These are phyloP conservation scores for Epinotia ramella DNA, from an alignment of 2,888 invertebrate genomes.

Conservation along the genomic window DNA sequence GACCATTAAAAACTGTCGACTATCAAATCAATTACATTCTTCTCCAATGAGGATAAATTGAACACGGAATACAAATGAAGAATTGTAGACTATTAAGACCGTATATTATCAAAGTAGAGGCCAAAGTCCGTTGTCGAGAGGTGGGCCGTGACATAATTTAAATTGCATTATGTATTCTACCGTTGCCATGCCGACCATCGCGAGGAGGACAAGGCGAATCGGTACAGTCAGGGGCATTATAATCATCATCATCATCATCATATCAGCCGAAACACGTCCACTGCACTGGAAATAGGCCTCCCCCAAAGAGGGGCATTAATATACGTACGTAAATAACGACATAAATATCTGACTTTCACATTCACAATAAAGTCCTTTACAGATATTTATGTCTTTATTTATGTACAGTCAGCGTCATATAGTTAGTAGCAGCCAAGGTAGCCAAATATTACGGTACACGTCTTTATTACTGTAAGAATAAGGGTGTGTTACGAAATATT, in stretches of 20 bases:
- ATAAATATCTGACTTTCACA: too few relatives aligned
- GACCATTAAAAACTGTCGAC: neutral
- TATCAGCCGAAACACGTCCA: too few relatives aligned
- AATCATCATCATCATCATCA: too few relatives aligned
- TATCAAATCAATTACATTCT: neutral
- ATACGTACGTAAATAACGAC: neutral
- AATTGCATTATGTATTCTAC: constrained; percentile 37
- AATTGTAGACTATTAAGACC: constrained; percentile 37
- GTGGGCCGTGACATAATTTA: constrained; percentile 61
- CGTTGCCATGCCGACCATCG: constrained; percentile 31
- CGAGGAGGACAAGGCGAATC: constrained; percentile 12
- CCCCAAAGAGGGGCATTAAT: too few relatives aligned
- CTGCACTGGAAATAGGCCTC: too few relatives aligned
- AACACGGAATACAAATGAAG: constrained; percentile 4
- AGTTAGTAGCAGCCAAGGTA: too few relatives aligned
- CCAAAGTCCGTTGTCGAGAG: constrained; percentile 46
- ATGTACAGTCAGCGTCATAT: too few relatives aligned
- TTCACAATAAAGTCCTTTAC: too few relatives aligned
- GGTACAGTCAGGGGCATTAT: neutral
- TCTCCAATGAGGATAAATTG: constrained; percentile 20
- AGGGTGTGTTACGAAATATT: too few relatives aligned
- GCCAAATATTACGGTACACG: too few relatives aligned
- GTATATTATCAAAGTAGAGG: constrained; percentile 50
- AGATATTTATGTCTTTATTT: too few relatives aligned
- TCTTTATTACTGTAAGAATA: too few relatives aligned